Conservation (phyloP, 1,140 invertebrate genomes). For the Drosophila kohkoa region DNA sequence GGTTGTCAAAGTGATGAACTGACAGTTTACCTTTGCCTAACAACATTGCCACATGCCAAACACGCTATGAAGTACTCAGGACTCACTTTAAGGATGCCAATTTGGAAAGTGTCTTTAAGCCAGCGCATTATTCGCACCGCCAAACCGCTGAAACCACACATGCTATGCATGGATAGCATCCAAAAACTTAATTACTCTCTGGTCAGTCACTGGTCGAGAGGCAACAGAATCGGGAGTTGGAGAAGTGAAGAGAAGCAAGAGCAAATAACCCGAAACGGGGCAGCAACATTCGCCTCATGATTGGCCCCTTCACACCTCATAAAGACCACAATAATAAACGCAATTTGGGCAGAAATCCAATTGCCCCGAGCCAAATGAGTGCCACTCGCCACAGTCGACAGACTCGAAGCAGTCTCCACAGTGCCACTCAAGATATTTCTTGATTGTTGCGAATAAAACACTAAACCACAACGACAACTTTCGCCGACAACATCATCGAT, state of each 20-base stretch:
- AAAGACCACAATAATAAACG: constrained; percentile 79
- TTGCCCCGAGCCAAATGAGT: constrained; percentile 64
- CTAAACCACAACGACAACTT: constrained; percentile 49
- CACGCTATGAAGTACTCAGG: not conserved
- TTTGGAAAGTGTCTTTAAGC: constrained; percentile 50
- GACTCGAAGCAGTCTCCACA: constrained; percentile 7
- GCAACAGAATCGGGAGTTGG: no score
- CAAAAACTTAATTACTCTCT: constrained; percentile 79
- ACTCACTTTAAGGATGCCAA: constrained; percentile 34
- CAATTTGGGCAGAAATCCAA: constrained; percentile 82
- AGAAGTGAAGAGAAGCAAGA: no score
- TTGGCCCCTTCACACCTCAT: constrained; percentile 79
- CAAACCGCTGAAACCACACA: constrained; percentile 50
- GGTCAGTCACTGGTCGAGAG: constrained; percentile 56
- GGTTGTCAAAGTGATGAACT: constrained; percentile 59
- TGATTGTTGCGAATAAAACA: constrained; percentile 40
- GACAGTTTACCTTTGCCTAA: constrained; percentile 38
- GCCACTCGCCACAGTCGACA: constrained; percentile 10
- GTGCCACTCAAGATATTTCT: constrained; percentile 24
- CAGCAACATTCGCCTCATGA: constrained; percentile 40
- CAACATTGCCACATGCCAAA: not conserved
- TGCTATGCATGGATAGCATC: constrained; percentile 20
- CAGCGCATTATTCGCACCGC: constrained; percentile 37
- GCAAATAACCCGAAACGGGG: constrained; percentile 1
- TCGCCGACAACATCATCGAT: constrained; percentile 53